These are phyloP conservation scores for Neomonachus schauinslandi DNA, from an alignment of 2,113 vertebrate genomes.

Conservation along the genomic window DNA sequence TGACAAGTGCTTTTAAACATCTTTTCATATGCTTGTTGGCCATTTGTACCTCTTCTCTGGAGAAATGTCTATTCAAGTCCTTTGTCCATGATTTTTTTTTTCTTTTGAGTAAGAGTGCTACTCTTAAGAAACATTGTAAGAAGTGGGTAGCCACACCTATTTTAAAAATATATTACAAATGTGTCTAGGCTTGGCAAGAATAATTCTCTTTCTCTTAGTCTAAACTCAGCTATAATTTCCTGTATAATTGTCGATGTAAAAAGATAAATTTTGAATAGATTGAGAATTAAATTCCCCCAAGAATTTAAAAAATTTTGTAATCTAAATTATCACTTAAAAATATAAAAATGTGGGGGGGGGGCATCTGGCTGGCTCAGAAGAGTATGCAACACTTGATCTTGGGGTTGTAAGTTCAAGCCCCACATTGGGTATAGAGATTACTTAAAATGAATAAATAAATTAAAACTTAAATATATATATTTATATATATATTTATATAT, in stretches of 20 bases:
- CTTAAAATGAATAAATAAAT: neutral
- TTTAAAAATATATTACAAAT: neutral
- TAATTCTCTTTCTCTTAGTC: neutral
- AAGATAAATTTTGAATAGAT: constrained; percentile 23
- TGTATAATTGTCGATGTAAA: neutral
- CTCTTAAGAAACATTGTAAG: neutral
- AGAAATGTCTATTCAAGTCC: neutral
- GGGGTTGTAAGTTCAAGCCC: neutral
- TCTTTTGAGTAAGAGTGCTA: neutral
- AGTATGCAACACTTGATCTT: neutral
- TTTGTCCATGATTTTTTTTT: neutral
- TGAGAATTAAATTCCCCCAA: neutral
- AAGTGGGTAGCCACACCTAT: neutral
- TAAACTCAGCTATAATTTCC: constrained; percentile 37
- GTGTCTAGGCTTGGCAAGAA: neutral
- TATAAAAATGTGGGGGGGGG: neutral
- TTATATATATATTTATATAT: no score
- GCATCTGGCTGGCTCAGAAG: neutral
- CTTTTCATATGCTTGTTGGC: neutral
- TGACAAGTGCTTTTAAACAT: neutral
- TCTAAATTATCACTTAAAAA: neutral
- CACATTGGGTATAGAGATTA: neutral
- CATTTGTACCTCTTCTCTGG: neutral
- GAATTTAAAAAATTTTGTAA: neutral
- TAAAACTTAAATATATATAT: neutral